Evolutionary conservation across 2,888 invertebrate species (phyloP), one percentile per base, ranked within the genome.

Genomic region (Hypena proboscidalis): DNA sequence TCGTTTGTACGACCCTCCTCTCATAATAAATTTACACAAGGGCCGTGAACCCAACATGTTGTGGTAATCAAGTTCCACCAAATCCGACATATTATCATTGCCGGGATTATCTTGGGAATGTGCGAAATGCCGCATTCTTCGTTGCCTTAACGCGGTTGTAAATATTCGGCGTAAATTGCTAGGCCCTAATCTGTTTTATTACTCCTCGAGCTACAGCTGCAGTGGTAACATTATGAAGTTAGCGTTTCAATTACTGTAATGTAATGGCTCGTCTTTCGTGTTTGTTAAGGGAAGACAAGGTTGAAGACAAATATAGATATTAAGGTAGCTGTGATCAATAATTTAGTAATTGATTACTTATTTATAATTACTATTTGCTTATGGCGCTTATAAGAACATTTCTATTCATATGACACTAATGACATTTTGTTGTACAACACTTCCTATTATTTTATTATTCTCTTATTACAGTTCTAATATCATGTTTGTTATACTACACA

Each of bases 11-110:
- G 22, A 44, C 26, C 29, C 39, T 54, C 43, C 40, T 32, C 59
- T 53, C 42, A 63, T 64, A 60, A 47, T 25, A 32, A 42, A 59
- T 59, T 64, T 55, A 48, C 48, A 45, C 23, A 43, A 30, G 39
- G 30, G 31, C 14, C 19, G 27, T 15, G 33, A 33, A 22, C 26
- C 38, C 43, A 30, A 46, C 41, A 58, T 38, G 48, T 63, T 43
- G 46, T 54, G 41, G 55, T 46, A 51, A 60, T 64, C 51, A 55
- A 55, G 38, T 44, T 36, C 17, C 42, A 32, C 44, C 39, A 54
- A 42, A 51, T 36, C 45, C 48, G 11, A 51, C 56, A 55, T 41
- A 55, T 54, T 64, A 59, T 58, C 51, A 55, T 46, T 48, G 65
- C 38, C 37, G 23, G 37, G 48, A 48, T 55, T 61, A 46, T 59